Evolutionary conservation across 2,888 invertebrate genomes (phyloP).

Genomic region (Drosophila anomelani): DNA sequence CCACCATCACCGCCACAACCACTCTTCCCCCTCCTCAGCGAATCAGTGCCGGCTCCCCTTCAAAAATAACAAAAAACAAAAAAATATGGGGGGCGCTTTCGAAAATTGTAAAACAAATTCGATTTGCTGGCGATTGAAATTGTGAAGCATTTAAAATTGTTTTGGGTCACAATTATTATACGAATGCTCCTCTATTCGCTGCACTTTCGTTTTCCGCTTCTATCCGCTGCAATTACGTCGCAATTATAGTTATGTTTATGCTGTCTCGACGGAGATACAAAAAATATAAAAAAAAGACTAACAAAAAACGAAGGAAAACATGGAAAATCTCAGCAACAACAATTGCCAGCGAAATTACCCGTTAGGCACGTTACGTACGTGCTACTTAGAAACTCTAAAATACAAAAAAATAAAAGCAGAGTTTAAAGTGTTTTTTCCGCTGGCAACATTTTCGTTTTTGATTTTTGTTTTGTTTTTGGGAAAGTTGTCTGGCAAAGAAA

Average conservation of each 20-base stretch:
- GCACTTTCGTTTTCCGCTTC: slow-evolving; percentile 74
- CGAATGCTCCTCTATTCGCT: slow-evolving; percentile 52
- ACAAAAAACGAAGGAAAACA: slow-evolving; percentile 2
- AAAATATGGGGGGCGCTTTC: slow-evolving; percentile 59
- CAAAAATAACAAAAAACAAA: not conserved
- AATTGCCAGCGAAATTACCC: slow-evolving; percentile 60
- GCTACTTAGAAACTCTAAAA: slow-evolving; percentile 52
- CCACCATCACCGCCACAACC: not conserved
- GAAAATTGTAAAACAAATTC: slow-evolving; percentile 68
- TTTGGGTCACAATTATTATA: slow-evolving; percentile 50
- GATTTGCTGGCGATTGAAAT: slow-evolving; percentile 71
- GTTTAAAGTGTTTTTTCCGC: slow-evolving; percentile 12
- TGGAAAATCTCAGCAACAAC: slow-evolving; percentile 31
- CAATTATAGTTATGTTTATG: slow-evolving; percentile 74
- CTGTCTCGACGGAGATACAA: slow-evolving; percentile 9
- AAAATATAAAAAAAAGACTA: not conserved
- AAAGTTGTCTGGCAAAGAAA: slow-evolving; percentile 31
- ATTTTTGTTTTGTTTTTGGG: slow-evolving; percentile 12
- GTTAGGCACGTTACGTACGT: slow-evolving; percentile 74
- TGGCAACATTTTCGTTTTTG: slow-evolving; percentile 22
- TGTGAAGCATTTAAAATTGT: slow-evolving; percentile 62
- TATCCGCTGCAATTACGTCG: slow-evolving; percentile 68
- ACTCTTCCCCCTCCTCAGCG: not conserved
- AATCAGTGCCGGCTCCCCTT: slow-evolving; percentile 20
- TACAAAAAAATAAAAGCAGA: not conserved